These are phyloP conservation scores for Seriola aureovittata DNA, from an alignment of 2,113 vertebrate species.

Conservation along the genomic window DNA sequence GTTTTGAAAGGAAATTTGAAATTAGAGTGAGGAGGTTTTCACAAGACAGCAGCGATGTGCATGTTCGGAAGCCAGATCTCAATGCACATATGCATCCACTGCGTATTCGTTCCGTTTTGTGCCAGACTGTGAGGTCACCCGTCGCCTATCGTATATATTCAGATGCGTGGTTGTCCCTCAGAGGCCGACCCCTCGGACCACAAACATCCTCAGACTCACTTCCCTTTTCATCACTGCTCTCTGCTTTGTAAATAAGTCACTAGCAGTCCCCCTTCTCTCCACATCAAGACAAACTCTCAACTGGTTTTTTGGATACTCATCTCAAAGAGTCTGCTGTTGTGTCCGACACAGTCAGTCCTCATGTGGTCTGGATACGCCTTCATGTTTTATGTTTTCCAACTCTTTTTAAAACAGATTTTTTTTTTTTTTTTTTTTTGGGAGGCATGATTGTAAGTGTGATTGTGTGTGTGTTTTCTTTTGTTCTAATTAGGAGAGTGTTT, in stretches of 20 bases:
- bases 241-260: slow-evolving; percentile 62
- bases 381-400: slow-evolving; percentile 7
- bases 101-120: background rate
- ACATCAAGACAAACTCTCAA: slow-evolving; percentile 18
- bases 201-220: slow-evolving; percentile 26
- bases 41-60: slow-evolving; percentile 2
- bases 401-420: slow-evolving; percentile 4
- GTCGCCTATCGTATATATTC: slow-evolving; percentile 17
- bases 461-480: slow-evolving; percentile 15
- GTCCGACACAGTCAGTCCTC: slow-evolving; percentile 11
- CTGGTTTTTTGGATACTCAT: slow-evolving; percentile 33
- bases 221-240: background rate
- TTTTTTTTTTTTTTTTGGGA: background rate
- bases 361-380: slow-evolving; percentile 36
- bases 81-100: background rate
- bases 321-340: slow-evolving; percentile 32
- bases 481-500: slow-evolving; percentile 30
- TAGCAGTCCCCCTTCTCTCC: background rate
- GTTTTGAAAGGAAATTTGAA: background rate
- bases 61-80: background rate
- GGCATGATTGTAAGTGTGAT: slow-evolving; percentile 13
- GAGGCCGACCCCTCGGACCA: slow-evolving; percentile 10
- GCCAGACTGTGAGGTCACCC: slow-evolving; percentile 14
- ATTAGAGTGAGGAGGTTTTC: slow-evolving; percentile 1
- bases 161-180: slow-evolving; percentile 3